Conservation (phyloP, 2,888 invertebrate genomes). For the Sipunculus nudus region DNA sequence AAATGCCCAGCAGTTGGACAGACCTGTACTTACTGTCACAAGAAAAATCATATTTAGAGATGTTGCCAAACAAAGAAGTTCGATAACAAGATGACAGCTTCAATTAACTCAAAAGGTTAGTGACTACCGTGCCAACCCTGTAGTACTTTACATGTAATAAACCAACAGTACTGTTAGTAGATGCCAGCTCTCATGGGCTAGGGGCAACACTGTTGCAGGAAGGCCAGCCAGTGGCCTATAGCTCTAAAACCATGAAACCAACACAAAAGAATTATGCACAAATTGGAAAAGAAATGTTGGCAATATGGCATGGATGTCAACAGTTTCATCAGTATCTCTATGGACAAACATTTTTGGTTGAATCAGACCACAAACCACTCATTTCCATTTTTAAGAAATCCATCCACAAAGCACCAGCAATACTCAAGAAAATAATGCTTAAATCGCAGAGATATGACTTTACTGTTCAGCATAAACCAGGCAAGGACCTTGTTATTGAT, state of each 20-base stretch:
- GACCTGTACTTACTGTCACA: neutral
- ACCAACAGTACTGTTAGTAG: neutral
- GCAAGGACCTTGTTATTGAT: neutral
- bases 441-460: neutral
- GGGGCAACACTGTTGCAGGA: neutral
- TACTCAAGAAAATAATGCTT: slow-evolving; percentile 1
- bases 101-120: no score
- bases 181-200: neutral
- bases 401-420: neutral
- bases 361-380: neutral
- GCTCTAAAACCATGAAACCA: neutral
- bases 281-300: slow-evolving; percentile 19
- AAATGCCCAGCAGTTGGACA: no score
- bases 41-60: neutral
- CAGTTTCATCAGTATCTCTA: slow-evolving; percentile 17
- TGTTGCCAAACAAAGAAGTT: no score
- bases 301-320: slow-evolving; percentile 1
- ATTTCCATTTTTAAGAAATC: neutral
- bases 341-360: neutral
- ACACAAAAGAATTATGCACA: slow-evolving; percentile 11
- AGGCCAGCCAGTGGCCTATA: neutral
- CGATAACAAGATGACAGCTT: no score
- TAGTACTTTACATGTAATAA: neutral
- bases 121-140: neutral
- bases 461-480: neutral